Evolutionary conservation across 2,113 vertebrate species (phyloP).

Genomic region (Lycocorax pyrrhopterus): DNA sequence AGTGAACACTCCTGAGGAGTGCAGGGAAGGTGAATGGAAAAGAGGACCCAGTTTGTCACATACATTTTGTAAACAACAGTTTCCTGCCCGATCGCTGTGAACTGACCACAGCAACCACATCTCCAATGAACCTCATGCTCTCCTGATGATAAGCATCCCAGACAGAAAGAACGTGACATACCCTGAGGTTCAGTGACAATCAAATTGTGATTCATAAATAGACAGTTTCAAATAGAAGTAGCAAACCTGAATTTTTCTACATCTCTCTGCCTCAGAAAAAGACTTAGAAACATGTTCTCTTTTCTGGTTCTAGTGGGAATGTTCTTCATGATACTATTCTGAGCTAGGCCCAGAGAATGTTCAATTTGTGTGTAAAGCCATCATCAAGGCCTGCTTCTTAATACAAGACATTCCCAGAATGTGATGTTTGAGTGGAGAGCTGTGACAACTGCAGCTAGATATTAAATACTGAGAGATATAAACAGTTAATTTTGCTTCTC

Average conservation of each 20-base stretch:
- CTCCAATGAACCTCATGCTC: background rate
- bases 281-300: background rate
- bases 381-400: background rate
- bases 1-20: background rate
- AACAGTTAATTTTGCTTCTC: background rate
- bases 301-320: background rate
- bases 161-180: background rate
- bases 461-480: background rate
- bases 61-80: background rate
- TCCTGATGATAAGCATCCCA: background rate
- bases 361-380: background rate
- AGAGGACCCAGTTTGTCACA: background rate
- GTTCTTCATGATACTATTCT: background rate
- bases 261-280: background rate
- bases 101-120: background rate
- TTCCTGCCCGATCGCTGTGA: rapidly evolving
- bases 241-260: background rate
- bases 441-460: background rate
- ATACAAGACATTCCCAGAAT: background rate
- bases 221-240: background rate
- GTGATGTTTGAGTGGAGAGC: background rate
- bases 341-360: background rate
- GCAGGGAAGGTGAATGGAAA: background rate
- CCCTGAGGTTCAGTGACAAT: background rate
- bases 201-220: background rate